Evolutionary conservation across 2,113 vertebrate genomes (phyloP).

Genomic region (Mormyrus iriodes): DNA sequence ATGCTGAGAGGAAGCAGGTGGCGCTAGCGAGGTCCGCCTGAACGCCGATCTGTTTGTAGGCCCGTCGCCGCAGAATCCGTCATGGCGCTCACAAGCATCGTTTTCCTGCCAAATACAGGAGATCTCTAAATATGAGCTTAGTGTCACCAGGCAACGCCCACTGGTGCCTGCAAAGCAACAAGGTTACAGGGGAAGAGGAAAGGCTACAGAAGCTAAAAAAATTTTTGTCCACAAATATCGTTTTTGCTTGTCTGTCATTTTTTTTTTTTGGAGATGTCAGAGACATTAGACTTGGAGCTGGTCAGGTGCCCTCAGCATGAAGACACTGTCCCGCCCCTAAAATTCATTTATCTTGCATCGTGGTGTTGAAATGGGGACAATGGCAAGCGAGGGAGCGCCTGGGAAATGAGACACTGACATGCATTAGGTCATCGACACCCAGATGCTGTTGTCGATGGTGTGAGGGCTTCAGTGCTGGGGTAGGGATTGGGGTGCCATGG

Average conservation of each 20-base stretch:
- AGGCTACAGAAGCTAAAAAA: background rate
- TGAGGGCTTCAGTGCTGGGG: conserved; percentile 30
- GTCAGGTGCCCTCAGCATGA: background rate
- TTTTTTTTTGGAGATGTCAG: background rate
- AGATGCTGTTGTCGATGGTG: conserved; percentile 28
- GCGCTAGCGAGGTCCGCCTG: too few relatives aligned
- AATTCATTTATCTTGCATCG: background rate
- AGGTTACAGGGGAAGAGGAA: background rate
- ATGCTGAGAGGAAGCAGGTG: background rate
- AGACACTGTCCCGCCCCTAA: background rate
- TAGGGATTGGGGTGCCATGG: conserved; percentile 22
- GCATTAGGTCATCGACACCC: conserved; percentile 15
- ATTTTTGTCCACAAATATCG: background rate
- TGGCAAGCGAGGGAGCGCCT: background rate
- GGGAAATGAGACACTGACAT: background rate
- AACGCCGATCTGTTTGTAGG: background rate
- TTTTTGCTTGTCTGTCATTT: background rate
- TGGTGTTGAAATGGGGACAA: background rate
- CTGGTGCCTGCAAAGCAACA: conserved; percentile 3
- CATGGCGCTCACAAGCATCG: conserved; percentile 20
- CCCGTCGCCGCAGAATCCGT: conserved; percentile 2
- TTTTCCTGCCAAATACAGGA: conserved; percentile 19
- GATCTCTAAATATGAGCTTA: conserved; percentile 32
- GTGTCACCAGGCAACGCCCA: conserved; percentile 27
- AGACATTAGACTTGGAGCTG: background rate